Percentiles rank a stretch among this genome's conserved stretches.
Evolutionary conservation across 2,113 vertebrate genomes (phyloP).

Genomic region (Astatotilapia flaviijosephi): DNA sequence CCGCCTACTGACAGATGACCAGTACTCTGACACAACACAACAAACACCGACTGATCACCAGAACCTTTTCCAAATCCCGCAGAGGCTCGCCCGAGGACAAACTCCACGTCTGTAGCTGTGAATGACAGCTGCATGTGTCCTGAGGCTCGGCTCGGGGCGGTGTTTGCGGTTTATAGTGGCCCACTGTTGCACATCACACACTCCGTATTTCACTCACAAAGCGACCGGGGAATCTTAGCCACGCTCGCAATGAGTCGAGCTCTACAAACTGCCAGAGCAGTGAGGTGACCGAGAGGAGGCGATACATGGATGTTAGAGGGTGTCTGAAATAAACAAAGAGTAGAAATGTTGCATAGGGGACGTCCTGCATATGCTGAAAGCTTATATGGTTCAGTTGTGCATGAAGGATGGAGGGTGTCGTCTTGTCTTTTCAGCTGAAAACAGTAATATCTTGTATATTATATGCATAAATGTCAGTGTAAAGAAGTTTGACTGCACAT

Average conservation of each 20-base stretch:
- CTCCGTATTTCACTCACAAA: not conserved
- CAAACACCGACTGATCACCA: not conserved
- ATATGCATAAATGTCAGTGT: not conserved
- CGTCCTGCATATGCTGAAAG: fast-evolving
- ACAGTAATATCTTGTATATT: not conserved
- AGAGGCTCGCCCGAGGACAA: not conserved
- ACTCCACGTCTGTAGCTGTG: not conserved
- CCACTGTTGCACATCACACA: not conserved
- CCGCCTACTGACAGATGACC: not conserved
- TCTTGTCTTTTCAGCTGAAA: not conserved
- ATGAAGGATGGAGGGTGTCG: not conserved
- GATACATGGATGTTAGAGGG: not conserved
- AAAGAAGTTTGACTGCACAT: not conserved
- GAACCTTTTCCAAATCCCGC: not conserved
- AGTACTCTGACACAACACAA: not conserved
- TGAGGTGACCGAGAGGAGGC: not conserved
- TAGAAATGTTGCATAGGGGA: not conserved
- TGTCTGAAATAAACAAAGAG: not conserved
- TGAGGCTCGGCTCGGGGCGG: not conserved
- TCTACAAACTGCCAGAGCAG: not conserved
- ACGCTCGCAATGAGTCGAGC: not conserved
- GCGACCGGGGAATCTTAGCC: not conserved
- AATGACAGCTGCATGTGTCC: conserved; percentile 39
- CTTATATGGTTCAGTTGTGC: not conserved
- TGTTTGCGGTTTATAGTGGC: not conserved